Base-by-base conservation (phyloP, 37 sponge, comb jelly and placozoan genomes). In the Chondrilla cf. caribensis region DNA sequence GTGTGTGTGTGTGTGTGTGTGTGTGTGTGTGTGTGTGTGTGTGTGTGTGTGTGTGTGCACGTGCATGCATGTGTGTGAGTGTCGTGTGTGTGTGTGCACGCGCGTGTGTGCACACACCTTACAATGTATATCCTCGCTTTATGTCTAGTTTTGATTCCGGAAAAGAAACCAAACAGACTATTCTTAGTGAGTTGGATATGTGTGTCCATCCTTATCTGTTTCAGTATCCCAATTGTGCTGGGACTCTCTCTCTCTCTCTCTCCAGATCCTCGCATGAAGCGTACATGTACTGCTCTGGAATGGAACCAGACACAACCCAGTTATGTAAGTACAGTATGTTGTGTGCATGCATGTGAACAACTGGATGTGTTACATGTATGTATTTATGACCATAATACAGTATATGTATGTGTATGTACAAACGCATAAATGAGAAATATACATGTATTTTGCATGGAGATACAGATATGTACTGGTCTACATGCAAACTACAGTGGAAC, bases 231-330 rank as follows among this genome's bases (percentile, higher is more conserved):
- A 41, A n/a, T n/a, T n/a, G n/a, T n/a, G n/a, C n/a, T n/a, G n/a
- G n/a, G n/a, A n/a, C n/a, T n/a, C n/a, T n/a, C n/a, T n/a, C 57
- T 21, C 26, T 2, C 31, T 17, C 54, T 33, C 35, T 40, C 59
- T 19, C 28, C 40, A 87, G 87, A 33, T 57, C 82, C 91, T 18
- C 68, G 77, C 21, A 68, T 58, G 32, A 81, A 81, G 4, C 73
- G 87, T 0, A 86, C 84, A 0, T 91, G 91, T 65, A 59, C 42
- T 36, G 84, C 87, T 77, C 54, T 87, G 21, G 80, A 79, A 17
- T 91, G 91, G 91, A 87, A 84, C 57, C 85, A 84, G 22, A 58
- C 42, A 7, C 84, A 87, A 0, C 47, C 37, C 18, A 58, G 83
- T 36, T 78, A 80, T 84, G 91, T 91, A 58, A 40, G 51, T 47